Base-by-base conservation (phyloP, 2,113 vertebrate genomes). In the Spizaetus ornatus region DNA sequence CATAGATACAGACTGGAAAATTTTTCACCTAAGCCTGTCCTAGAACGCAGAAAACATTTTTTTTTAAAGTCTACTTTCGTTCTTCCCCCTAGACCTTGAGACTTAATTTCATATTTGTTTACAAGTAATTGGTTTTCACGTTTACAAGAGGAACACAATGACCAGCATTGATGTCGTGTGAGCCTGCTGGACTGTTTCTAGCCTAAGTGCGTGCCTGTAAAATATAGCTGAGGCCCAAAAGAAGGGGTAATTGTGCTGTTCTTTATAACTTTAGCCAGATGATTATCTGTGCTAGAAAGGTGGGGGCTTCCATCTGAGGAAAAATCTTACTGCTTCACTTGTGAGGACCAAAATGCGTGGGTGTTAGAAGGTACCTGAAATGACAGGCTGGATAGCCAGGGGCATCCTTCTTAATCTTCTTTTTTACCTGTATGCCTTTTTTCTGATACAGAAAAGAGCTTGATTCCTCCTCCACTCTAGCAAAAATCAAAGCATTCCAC, bases 401-500 rank as follows among this genome's bases (percentile, higher is more conserved):
- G 48, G 90, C 70, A 76, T 70, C 20, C 12, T 71, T 58, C 55
- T 86, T 58, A 70, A 82, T 83, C 80, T 71, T 82, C 34, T 82
- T 84, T 96, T 95, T 85, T 61, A 50, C 36, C 59, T 90, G 29
- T 43, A 56, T 93, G 22, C 32, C 6, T 73, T 77, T 77, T 79
- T 95, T 88, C 79, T 86, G 58, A 55, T 38, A 21, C 36, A 90
- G 47, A 71, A 48, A 71, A 74, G 38, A 63, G 9, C 12, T 55
- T 8, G 19, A 83, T 80, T 82, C n/a, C 52, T 89, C 40, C 29
- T 85, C 21, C 42, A 61, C 53, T 93, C 50, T 38, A 80, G 79
- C 19, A 14, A 95, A 97, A 95, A 96, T 95, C 93, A 97, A 97
- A 97, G 88, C 92, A 95, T 95, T 95, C 69, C 56, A 67, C 25